Evolutionary conservation across 2,113 vertebrate species (phyloP).

Genomic region (Sporophila hypoxantha): DNA sequence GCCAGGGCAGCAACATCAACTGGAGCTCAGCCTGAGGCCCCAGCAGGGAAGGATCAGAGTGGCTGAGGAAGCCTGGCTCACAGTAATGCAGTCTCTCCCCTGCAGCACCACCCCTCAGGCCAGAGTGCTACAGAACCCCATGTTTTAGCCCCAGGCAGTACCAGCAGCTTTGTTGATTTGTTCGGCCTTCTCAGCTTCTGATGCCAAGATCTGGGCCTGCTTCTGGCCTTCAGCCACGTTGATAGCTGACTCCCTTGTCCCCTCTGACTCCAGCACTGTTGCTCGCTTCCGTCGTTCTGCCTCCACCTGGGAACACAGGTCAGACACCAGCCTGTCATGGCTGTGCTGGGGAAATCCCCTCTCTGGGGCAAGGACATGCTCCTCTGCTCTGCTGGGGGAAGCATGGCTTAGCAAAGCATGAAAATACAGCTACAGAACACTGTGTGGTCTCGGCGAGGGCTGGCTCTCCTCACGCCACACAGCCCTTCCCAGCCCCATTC

Average conservation of each 20-base stretch:
- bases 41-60: not conserved
- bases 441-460: rapidly evolving
- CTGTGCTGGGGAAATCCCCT: not conserved
- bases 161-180: constrained; percentile 91
- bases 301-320: constrained; percentile 79
- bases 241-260: constrained; percentile 87
- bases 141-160: not conserved
- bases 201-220: constrained; percentile 92
- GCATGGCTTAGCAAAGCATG: rapidly evolving
- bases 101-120: rapidly evolving
- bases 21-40: not conserved
- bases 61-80: not conserved
- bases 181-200: constrained; percentile 86
- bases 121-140: not conserved
- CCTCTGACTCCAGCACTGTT: constrained; percentile 91
- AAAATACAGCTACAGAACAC: not conserved
- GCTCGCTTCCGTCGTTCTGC: constrained; percentile 91
- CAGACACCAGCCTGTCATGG: rapidly evolving
- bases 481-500: rapidly evolving
- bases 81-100: not conserved
- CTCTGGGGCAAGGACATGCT: rapidly evolving
- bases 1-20: not conserved
- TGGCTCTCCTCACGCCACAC: not conserved
- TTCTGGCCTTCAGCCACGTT: constrained; percentile 92
- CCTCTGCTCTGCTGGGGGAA: not conserved